Conservation (phyloP, 53 echinoderm and acorn worm species). For the Hippasteria phrygiana region DNA sequence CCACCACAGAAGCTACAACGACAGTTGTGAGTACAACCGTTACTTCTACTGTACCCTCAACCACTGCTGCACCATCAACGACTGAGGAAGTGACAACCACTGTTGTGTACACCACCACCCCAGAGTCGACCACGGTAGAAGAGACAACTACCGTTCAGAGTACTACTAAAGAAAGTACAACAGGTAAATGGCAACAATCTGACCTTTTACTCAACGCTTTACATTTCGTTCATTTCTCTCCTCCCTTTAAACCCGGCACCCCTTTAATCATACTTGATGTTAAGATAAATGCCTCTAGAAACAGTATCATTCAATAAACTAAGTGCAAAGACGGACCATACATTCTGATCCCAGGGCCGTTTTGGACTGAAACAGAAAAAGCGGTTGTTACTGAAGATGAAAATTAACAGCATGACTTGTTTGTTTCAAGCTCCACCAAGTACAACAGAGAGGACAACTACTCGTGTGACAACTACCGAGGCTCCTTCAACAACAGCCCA, state of each 20-base stretch:
- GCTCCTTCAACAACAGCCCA: background rate
- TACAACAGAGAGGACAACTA: background rate
- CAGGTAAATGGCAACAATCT: background rate
- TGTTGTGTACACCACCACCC: slow-evolving; percentile 13
- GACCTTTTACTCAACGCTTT: background rate
- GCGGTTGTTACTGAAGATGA: background rate
- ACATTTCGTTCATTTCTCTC: background rate
- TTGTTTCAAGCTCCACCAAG: background rate
- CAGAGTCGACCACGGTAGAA: slow-evolving; percentile 12
- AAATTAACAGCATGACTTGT: background rate
- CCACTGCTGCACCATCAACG: slow-evolving; percentile 4
- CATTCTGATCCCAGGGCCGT: no score
- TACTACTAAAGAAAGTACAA: background rate
- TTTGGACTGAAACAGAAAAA: no score
- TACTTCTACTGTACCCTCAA: background rate
- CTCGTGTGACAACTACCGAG: background rate
- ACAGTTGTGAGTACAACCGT: background rate
- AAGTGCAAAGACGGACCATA: no score
- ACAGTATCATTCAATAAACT: no score
- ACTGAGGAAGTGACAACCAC: slow-evolving; percentile 21
- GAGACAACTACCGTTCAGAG: background rate
- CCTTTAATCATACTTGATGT: no score
- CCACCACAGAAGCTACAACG: slow-evolving; percentile 10
- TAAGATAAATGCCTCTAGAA: no score
- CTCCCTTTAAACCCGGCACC: background rate